These are phyloP conservation scores for Tetranychus piercei DNA, from an alignment of 2,888 invertebrate genomes.

Conservation along the genomic window DNA sequence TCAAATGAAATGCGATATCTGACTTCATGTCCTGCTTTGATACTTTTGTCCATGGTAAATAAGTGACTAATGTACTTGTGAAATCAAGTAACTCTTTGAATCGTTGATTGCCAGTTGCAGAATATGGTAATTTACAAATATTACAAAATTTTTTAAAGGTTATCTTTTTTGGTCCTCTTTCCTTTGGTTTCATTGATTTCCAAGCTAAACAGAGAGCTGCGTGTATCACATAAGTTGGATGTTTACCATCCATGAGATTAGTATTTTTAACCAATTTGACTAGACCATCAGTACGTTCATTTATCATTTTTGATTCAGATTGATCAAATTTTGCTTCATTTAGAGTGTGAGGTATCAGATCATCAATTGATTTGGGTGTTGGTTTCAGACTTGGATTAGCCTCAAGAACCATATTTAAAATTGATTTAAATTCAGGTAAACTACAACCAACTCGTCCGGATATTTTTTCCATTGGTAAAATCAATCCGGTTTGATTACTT, in stretches of 20 bases:
- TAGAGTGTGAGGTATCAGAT: not conserved
- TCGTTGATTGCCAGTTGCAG: not conserved
- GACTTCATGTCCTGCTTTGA: not conserved
- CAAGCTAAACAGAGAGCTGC: not conserved
- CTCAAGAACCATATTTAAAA: not conserved
- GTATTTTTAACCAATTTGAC: not conserved
- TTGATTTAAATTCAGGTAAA: not conserved
- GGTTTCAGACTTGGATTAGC: not conserved
- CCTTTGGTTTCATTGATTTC: not conserved
- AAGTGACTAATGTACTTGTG: not conserved
- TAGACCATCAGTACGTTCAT: not conserved
- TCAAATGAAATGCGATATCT: not conserved
- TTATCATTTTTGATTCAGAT: not conserved
- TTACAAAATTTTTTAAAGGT: not conserved
- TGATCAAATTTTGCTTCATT: not conserved
- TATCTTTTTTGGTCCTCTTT: not conserved
- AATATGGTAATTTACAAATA: not conserved
- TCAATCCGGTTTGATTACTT: not conserved
- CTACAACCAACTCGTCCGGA: not conserved
- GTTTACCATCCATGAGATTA: not conserved
- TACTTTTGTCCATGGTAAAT: not conserved
- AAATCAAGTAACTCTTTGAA: not conserved
- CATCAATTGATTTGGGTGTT: not conserved
- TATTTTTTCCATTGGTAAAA: not conserved
- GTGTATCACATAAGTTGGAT: not conserved